phyloP scores from a whole-genome alignment of 2,113 vertebrate species.

The Calidris pugnax region DNA sequence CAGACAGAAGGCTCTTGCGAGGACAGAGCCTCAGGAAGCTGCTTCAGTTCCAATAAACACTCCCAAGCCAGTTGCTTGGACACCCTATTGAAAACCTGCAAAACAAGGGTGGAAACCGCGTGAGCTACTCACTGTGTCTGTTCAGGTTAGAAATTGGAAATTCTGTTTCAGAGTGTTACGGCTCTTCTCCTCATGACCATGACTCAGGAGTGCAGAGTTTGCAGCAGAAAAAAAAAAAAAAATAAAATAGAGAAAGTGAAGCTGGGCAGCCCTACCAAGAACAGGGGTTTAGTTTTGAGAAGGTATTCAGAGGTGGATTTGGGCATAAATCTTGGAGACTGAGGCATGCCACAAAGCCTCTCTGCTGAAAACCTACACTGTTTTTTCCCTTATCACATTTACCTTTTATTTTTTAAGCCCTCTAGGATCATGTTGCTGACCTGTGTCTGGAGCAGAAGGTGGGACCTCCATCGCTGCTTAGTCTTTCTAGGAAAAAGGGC shows the following conservation, averaged over 20 bases:
- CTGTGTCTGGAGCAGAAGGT: background rate
- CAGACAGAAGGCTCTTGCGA: background rate
- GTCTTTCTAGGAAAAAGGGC: conserved; percentile 57
- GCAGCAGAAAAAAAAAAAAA: background rate
- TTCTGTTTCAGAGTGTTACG: conserved; percentile 9
- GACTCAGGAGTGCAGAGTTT: conserved; percentile 32
- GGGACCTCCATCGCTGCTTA: background rate
- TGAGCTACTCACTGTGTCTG: conserved; percentile 16
- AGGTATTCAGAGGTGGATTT: background rate
- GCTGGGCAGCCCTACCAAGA: background rate
- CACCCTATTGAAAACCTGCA: conserved; percentile 55
- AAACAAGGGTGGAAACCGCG: conserved; percentile 66
- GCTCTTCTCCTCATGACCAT: conserved; percentile 37
- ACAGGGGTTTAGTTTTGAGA: background rate
- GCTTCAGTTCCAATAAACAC: conserved; percentile 46
- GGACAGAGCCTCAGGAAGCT: conserved; percentile 14
- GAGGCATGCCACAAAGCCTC: background rate
- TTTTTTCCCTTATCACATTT: background rate
- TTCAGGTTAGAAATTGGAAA: conserved; percentile 53
- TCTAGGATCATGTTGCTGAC: background rate
- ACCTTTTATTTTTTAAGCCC: background rate
- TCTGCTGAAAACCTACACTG: background rate
- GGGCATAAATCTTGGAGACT: background rate
- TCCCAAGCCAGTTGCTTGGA: conserved; percentile 38
- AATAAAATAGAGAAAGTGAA: background rate